These are phyloP conservation scores for Atrichornis clamosus DNA, from an alignment of 2,113 vertebrate genomes.

Conservation along the genomic window DNA sequence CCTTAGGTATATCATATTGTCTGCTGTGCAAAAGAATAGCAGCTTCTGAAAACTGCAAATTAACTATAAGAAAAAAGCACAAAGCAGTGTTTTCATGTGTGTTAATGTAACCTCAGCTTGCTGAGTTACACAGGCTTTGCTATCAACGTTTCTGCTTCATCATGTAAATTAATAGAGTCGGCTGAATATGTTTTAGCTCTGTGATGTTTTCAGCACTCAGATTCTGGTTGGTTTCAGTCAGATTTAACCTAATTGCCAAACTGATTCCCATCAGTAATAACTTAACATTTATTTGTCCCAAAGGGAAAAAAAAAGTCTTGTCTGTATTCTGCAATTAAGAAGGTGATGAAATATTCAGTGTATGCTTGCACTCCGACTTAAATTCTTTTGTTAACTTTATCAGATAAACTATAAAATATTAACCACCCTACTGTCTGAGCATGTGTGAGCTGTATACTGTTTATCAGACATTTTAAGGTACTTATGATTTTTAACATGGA, in stretches of 20 bases:
- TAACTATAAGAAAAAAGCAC: slow-evolving; percentile 57
- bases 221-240: slow-evolving; percentile 70
- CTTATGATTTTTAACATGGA: slow-evolving; percentile 57
- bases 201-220: slow-evolving; percentile 53
- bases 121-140: slow-evolving; percentile 24
- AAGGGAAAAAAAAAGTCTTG: slow-evolving; percentile 60
- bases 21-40: slow-evolving; percentile 64
- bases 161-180: slow-evolving; percentile 62
- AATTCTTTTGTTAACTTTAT: slow-evolving; percentile 81
- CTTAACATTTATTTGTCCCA: slow-evolving; percentile 77
- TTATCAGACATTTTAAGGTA: slow-evolving; percentile 62
- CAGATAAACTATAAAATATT: slow-evolving; percentile 78
- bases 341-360: slow-evolving; percentile 76
- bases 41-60: slow-evolving; percentile 69
- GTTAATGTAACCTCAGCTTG: slow-evolving; percentile 64
- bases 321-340: slow-evolving; percentile 74
- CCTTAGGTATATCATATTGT: slow-evolving; percentile 76
- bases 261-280: slow-evolving; percentile 74
- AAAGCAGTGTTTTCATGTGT: slow-evolving; percentile 58
- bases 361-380: slow-evolving; percentile 65
- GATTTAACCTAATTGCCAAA: slow-evolving; percentile 76
- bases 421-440: slow-evolving; percentile 63
- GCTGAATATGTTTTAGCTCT: slow-evolving; percentile 54
- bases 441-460: slow-evolving; percentile 64
- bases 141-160: slow-evolving; percentile 66